Percentiles rank a stretch among this genome's conserved stretches.
Evolutionary conservation across 2,797 vertebrate species (phyloP).

Genomic region (Pangasius djambal): DNA sequence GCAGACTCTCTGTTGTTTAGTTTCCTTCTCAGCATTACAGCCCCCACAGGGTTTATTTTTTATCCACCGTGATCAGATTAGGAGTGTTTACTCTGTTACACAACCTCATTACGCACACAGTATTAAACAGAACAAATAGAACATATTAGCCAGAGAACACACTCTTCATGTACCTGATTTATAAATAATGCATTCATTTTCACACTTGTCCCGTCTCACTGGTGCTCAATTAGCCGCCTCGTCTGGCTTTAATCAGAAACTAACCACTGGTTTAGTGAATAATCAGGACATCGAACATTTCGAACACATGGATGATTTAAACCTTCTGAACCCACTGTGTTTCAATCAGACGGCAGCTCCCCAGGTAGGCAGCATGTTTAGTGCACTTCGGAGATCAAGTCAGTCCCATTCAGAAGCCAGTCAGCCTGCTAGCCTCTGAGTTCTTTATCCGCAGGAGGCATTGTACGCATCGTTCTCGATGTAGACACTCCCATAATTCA

Average conservation of each 20-base stretch:
- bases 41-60: constrained; percentile 8
- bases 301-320: not conserved
- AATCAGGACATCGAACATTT: not conserved
- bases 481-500: not conserved
- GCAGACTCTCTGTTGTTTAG: not conserved
- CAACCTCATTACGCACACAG: not conserved
- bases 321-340: not conserved
- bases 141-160: constrained; percentile 25
- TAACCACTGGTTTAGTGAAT: not conserved
- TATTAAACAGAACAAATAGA: not conserved
- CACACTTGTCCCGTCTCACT: not conserved
- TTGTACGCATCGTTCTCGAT: not conserved
- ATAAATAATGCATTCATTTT: not conserved
- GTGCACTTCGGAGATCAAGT: not conserved
- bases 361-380: not conserved
- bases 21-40: not conserved
- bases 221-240: constrained; percentile 7
- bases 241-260: not conserved
- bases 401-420: not conserved
- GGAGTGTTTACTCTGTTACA: not conserved
- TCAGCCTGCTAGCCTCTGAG: not conserved
- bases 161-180: constrained; percentile 9
- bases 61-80: not conserved
- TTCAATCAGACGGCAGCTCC: not conserved
- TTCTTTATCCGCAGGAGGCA: not conserved